Evolutionary conservation across 2,888 invertebrate species (phyloP).

Genomic region (Nezara viridula): DNA sequence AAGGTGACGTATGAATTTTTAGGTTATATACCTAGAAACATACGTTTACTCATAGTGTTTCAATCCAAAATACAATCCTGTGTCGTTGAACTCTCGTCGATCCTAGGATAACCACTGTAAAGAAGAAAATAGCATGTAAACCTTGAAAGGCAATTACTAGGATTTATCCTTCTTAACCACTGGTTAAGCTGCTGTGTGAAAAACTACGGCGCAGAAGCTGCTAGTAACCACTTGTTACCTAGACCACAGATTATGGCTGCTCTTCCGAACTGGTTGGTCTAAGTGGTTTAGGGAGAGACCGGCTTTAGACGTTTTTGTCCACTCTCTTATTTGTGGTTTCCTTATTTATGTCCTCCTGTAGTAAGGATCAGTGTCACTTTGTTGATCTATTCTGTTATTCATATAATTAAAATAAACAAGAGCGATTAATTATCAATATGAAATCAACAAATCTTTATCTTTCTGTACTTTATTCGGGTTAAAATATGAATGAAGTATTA

Average conservation of each 20-base stretch:
- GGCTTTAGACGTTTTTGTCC: background rate
- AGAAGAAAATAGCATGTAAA: background rate
- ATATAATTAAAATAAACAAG: no score
- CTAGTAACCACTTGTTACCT: background rate
- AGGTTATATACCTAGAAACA: no score
- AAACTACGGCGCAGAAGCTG: background rate
- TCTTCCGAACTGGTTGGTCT: background rate
- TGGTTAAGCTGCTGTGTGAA: background rate
- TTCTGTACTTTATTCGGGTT: no score
- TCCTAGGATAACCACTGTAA: background rate
- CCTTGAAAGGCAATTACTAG: background rate
- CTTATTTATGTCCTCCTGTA: background rate
- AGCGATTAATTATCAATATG: no score
- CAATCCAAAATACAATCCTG: background rate
- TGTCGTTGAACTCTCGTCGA: background rate
- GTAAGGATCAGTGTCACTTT: background rate
- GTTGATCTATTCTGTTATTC: no score
- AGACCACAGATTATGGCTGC: conserved; percentile 15
- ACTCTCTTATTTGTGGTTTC: background rate
- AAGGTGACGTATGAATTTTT: no score
- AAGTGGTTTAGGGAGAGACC: background rate
- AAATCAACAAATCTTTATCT: no score
- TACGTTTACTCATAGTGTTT: background rate
- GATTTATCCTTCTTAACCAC: background rate
- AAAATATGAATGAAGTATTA: no score